Evolutionary conservation across 2,113 vertebrate species (phyloP).

Genomic region (Procavia capensis): DNA sequence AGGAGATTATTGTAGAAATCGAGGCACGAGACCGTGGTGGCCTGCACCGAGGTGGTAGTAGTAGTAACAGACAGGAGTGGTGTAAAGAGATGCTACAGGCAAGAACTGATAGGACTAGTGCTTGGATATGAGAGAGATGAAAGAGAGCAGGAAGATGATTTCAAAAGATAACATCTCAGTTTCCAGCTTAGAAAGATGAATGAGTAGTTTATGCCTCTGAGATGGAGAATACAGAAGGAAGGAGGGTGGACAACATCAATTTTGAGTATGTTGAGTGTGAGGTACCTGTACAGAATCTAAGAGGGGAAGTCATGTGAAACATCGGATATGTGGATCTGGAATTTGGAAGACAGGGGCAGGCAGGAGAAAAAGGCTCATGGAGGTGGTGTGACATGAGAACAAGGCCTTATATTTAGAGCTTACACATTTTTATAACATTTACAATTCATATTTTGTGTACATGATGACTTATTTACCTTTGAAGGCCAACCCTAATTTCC

Average conservation of each 20-base stretch:
- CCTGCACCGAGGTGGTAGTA: neutral
- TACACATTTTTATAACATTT: slow-evolving; percentile 9
- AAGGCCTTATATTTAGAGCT: neutral
- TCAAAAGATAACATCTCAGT: neutral
- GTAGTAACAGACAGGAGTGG: neutral
- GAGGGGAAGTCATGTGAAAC: neutral
- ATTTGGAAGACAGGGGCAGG: neutral
- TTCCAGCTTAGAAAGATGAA: slow-evolving; percentile 2
- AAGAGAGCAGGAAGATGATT: neutral
- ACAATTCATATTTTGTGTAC: neutral
- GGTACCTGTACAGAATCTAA: neutral
- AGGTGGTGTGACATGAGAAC: neutral
- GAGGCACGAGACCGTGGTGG: neutral
- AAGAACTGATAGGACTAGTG: neutral
- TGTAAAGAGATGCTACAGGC: neutral
- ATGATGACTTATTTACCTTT: neutral
- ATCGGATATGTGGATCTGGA: neutral
- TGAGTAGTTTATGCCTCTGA: neutral
- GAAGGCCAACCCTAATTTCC: neutral
- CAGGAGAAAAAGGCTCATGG: neutral
- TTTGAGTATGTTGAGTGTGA: neutral
- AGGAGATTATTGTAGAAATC: neutral
- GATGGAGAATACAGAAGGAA: neutral
- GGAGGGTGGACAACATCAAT: neutral
- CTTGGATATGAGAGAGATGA: neutral